A percentile compares a stretch with the other conserved stretches of the same genome.
phyloP scores from a whole-genome alignment of 2,113 vertebrate genomes.

The Salvelinus sp. region DNA sequence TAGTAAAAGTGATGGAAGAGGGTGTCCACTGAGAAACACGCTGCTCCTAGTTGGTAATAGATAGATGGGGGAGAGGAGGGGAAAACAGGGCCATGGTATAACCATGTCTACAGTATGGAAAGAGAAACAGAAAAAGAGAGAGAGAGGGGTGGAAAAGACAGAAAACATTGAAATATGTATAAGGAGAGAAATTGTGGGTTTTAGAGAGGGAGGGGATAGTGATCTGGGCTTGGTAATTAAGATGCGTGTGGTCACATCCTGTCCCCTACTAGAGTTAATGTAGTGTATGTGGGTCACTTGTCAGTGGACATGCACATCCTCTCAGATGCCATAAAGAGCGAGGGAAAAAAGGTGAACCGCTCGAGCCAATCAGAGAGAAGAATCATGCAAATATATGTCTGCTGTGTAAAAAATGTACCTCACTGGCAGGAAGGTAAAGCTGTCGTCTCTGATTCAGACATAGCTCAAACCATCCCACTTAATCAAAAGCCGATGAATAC shows the following conservation, averaged over 20 bases:
- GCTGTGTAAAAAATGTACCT: too few species aligned
- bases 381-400: too few species aligned
- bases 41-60: too few species aligned
- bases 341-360: too few species aligned
- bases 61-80: neutral
- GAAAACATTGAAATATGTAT: neutral
- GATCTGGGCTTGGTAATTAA: neutral
- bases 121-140: neutral
- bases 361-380: too few species aligned
- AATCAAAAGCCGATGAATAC: neutral
- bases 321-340: neutral
- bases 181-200: slow-evolving; percentile 2
- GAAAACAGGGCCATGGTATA: neutral
- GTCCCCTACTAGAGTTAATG: neutral
- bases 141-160: neutral
- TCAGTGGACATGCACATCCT: neutral
- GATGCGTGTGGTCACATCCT: neutral
- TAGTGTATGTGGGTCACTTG: neutral
- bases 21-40: too few species aligned
- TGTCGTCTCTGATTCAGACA: neutral
- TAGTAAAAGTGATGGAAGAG: too few species aligned
- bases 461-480: neutral
- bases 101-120: too few species aligned
- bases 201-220: slow-evolving; percentile 24
- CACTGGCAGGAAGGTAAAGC: too few species aligned